Evolutionary conservation across 2,888 invertebrate species (phyloP), one percentile per base, ranked within the genome.

Genomic region (Scaptomyza polygonia): DNA sequence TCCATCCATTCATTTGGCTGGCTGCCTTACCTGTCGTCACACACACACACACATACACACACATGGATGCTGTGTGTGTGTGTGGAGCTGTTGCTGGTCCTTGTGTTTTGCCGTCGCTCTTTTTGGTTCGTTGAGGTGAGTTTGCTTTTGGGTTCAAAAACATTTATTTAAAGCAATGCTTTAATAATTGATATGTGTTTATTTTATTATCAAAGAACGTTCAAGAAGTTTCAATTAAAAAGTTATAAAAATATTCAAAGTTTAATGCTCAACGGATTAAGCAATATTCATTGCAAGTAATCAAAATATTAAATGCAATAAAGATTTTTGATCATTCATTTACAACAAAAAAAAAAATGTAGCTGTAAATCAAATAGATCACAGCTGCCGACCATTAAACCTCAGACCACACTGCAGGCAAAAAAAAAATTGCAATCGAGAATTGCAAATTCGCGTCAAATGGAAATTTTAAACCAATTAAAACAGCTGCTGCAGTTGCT

Each of bases 401-500:
- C 84, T 78, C 84, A 71, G 78, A 84, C 70, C 78, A 81, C 78
- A 81, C 84, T 83, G 72, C 70, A 55, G 78, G 78, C 81, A 70
- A 1, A 16, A 68, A 70, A 1, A 16, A 68, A 77, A 0, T 77
- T 67, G 69, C 72, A 51, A 27, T 47, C 57, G 52, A 66, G 70
- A 76, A 57, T 77, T 72, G 72, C n/a, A 18, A 56, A 63, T 54
- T 11, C 54, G 70, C 74, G 58, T 49, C 76, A 68, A 39, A 67
- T 79, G 77, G 72, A 74, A 85, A 82, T 82, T 82, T 66, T 85
- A 82, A 82, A 79, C 82, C 82, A 86, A 86, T 83, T 77, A 83
- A 86, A 83, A 86, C 83, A 82, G 83, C 78, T 83, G 83, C 84
- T 59, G 69, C 67, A 45, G 54, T 55, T 56, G 64, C 42, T 9